Conservation (phyloP, 2,113 vertebrate species). For the Phylloscopus whistleri region DNA sequence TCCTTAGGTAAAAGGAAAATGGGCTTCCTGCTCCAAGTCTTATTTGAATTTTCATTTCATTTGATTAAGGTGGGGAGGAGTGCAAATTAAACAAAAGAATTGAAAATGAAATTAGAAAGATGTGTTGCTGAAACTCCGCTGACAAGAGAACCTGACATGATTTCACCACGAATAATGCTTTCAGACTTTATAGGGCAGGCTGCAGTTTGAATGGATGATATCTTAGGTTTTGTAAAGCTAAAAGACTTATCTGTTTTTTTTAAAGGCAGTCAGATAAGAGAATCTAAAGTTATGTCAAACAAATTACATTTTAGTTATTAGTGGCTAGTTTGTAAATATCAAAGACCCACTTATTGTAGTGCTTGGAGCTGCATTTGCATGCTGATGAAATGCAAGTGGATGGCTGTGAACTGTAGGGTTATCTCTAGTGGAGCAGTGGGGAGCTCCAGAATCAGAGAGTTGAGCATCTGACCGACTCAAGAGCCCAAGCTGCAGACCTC, state of each 20-base stretch:
- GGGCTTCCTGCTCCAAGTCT: conserved; percentile 18
- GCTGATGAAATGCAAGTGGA: conserved; percentile 98
- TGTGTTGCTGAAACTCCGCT: conserved; percentile 30
- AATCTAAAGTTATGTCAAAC: conserved; percentile 93
- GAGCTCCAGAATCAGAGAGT: conserved; percentile 90
- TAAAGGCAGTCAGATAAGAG: conserved; percentile 79
- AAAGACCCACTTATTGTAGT: conserved; percentile 92
- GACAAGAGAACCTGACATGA: conserved; percentile 47
- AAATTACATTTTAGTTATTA: conserved; percentile 97
- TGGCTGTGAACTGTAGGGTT: conserved; percentile 95
- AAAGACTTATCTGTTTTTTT: conserved; percentile 64
- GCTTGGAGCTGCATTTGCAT: conserved; percentile 95
- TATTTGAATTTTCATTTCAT: conserved; percentile 63
- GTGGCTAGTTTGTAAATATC: conserved; percentile 99
- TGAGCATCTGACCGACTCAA: conserved; percentile 88
- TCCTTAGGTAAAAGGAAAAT: conserved; percentile 31
- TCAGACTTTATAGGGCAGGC: conserved; percentile 67
- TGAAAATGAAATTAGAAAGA: conserved; percentile 56
- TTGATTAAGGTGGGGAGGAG: conserved; percentile 55
- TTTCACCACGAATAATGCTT: conserved; percentile 62
- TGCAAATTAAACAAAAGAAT: conserved; percentile 67
- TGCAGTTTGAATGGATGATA: conserved; percentile 51
- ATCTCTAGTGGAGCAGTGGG: conserved; percentile 93
- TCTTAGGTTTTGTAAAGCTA: conserved; percentile 67
- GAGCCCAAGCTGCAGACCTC: conserved; percentile 98